These are phyloP conservation scores for Clarias laeviceps DNA, from an alignment of 2,797 vertebrate genomes.

Conservation along the genomic window DNA sequence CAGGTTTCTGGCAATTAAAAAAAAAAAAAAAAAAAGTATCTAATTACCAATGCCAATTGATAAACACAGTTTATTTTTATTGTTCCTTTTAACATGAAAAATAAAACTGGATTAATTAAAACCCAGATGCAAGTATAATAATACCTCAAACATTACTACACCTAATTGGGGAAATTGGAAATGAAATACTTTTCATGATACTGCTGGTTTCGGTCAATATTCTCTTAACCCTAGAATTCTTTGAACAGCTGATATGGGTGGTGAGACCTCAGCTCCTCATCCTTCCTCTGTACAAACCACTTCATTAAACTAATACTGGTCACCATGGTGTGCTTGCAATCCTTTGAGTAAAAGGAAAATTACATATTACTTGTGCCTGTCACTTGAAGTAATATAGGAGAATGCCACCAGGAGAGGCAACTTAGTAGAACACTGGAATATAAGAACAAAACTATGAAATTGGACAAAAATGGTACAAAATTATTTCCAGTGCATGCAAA, in stretches of 20 bases:
- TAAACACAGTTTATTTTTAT: constrained; percentile 42
- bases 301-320: constrained; percentile 66
- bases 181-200: constrained; percentile 69
- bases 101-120: constrained; percentile 64
- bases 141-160: constrained; percentile 12
- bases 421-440: constrained; percentile 69
- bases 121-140: constrained; percentile 46
- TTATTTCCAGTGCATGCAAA: constrained; percentile 84
- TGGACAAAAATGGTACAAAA: constrained; percentile 69
- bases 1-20: constrained; percentile 17
- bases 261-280: constrained; percentile 13
- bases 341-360: constrained; percentile 67
- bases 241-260: constrained; percentile 5
- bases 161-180: background rate
- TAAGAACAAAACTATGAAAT: constrained; percentile 64
- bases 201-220: constrained; percentile 73
- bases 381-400: constrained; percentile 55
- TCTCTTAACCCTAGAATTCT: constrained; percentile 26
- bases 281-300: constrained; percentile 61
- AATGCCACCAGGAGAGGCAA: constrained; percentile 64
- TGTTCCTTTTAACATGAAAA: constrained; percentile 55
- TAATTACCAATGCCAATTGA: constrained; percentile 40
- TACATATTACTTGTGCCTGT: constrained; percentile 63
- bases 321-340: constrained; percentile 69
- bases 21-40: background rate